Conservation (phyloP, 2,797 vertebrate species). For the Enteromius mattozi region DNA sequence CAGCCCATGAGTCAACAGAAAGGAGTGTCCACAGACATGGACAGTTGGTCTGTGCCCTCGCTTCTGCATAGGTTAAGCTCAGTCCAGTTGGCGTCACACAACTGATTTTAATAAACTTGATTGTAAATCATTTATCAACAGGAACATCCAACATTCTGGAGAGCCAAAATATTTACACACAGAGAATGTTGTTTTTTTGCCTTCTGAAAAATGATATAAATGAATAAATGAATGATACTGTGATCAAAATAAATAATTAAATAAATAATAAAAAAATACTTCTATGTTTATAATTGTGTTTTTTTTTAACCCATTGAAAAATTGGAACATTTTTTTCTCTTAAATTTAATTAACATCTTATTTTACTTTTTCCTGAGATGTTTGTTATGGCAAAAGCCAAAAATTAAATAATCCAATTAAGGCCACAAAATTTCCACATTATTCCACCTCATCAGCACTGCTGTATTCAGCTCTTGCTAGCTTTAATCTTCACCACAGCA, state of each 20-base stretch:
- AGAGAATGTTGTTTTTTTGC: neutral
- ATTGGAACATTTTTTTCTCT: too few species aligned
- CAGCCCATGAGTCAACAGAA: neutral
- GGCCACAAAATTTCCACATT: conserved; percentile 9
- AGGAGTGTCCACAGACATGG: conserved; percentile 5
- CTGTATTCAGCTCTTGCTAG: conserved; percentile 47
- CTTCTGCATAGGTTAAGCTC: neutral
- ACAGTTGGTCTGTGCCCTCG: neutral
- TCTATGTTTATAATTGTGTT: neutral
- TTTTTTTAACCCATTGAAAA: neutral
- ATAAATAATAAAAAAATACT: neutral
- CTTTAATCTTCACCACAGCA: conserved; percentile 53
- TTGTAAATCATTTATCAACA: neutral
- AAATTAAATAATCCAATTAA: conserved; percentile 26
- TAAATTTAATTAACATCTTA: neutral
- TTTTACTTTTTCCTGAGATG: neutral
- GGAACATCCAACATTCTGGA: neutral
- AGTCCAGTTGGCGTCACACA: neutral
- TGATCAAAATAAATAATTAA: neutral
- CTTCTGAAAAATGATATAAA: neutral
- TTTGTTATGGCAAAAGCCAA: neutral
- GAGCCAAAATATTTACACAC: neutral
- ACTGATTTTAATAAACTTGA: neutral
- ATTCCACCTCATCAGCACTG: conserved; percentile 34
- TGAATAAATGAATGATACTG: neutral